Conservation (phyloP, 2,888 invertebrate genomes). For the Temnothorax unifasciatus region DNA sequence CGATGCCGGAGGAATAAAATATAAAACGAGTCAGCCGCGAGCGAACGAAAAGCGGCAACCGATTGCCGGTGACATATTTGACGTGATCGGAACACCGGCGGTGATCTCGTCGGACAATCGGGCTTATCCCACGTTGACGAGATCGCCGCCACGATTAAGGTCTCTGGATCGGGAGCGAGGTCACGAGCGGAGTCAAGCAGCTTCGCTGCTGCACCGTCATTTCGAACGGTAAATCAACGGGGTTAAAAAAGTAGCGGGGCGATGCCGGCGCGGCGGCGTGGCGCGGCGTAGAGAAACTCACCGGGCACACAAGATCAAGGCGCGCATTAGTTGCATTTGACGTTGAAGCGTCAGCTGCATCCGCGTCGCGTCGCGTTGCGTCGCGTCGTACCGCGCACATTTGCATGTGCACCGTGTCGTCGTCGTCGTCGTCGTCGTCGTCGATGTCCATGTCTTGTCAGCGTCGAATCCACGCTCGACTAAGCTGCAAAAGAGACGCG, state of each 20-base stretch:
- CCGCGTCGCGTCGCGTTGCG: constrained; percentile 44
- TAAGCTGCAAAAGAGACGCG: constrained; percentile 22
- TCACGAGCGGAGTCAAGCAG: constrained; percentile 75
- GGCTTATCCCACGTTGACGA: constrained; percentile 55
- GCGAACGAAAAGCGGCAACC: constrained; percentile 44
- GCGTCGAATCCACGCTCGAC: constrained; percentile 39
- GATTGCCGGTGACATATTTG: constrained; percentile 68
- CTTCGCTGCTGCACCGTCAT: constrained; percentile 82
- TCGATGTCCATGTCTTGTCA: constrained; percentile 50
- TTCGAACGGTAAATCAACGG: constrained; percentile 82
- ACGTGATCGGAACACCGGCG: constrained; percentile 63
- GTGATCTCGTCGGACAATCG: constrained; percentile 65
- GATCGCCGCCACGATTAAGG: constrained; percentile 67
- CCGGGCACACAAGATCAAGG: constrained; percentile 77
- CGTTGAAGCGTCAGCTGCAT: constrained; percentile 83
- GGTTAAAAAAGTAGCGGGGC: constrained; percentile 79
- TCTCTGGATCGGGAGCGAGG: constrained; percentile 60
- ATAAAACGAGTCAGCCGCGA: constrained; percentile 28
- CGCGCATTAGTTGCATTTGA: constrained; percentile 84
- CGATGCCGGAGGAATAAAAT: constrained; percentile 24
- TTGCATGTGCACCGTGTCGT: constrained; percentile 67
- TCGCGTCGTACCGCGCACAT: constrained; percentile 60
- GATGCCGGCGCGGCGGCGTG: neutral
- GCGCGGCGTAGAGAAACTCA: constrained; percentile 38
- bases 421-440: constrained; percentile 15